A percentile compares a stretch with the other conserved stretches of the same genome.
phyloP scores from a whole-genome alignment of 2,113 vertebrate genomes.

The Chionis minor region DNA sequence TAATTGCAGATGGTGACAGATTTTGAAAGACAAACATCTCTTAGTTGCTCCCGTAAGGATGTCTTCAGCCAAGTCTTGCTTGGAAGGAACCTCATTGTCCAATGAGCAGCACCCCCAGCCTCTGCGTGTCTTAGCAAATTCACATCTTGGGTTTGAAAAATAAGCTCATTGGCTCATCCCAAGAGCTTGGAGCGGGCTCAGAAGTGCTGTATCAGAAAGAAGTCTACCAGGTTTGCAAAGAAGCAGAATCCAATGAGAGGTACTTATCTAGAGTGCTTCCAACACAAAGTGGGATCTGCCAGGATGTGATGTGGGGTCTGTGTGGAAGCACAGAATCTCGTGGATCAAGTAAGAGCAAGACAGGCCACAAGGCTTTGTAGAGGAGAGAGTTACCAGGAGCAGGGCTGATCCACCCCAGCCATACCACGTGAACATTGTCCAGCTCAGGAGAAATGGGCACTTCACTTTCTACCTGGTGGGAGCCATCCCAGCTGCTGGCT shows the following conservation, averaged over 20 bases:
- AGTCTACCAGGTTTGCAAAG: not conserved
- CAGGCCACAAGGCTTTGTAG: not conserved
- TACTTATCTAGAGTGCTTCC: not conserved
- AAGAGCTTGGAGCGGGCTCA: not conserved
- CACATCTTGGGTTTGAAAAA: not conserved
- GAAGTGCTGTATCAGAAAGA: not conserved
- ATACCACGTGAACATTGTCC: not conserved
- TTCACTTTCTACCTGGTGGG: not conserved
- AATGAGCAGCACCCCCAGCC: not conserved
- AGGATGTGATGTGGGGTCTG: not conserved
- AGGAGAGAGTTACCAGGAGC: not conserved
- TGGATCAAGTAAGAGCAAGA: not conserved
- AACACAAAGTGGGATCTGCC: not conserved
- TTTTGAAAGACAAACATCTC: not conserved
- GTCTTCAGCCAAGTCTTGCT: not conserved
- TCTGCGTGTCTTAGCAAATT: not conserved
- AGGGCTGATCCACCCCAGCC: not conserved
- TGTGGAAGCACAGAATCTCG: not conserved
- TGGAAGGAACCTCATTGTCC: not conserved
- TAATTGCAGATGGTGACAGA: not conserved
- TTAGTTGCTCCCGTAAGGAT: not conserved
- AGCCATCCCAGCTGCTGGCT: not conserved
- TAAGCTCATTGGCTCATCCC: not conserved
- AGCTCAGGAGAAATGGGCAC: not conserved
- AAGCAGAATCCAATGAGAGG: not conserved